These are phyloP conservation scores for Macrobrachium nipponense DNA, from an alignment of 1,140 invertebrate genomes.

Conservation along the genomic window DNA sequence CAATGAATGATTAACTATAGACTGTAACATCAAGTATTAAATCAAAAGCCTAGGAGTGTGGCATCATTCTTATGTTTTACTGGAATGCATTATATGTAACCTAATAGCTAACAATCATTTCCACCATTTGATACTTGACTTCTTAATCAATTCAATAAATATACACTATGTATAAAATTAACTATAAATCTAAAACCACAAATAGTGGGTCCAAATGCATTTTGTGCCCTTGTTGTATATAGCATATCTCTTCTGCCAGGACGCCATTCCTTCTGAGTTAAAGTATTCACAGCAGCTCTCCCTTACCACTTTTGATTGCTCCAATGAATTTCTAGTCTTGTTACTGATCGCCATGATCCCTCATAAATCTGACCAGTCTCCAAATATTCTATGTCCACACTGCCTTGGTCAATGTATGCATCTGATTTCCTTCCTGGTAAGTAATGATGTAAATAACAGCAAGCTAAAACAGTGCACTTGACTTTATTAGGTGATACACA, in stretches of 20 bases:
- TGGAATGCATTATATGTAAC: constrained; percentile 1
- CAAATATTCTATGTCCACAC: constrained; percentile 42
- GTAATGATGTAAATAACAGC: constrained; percentile 42
- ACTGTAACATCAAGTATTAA: constrained; percentile 3
- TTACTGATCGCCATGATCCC: constrained; percentile 40
- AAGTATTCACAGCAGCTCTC: too few relatives aligned
- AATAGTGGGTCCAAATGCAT: too few relatives aligned
- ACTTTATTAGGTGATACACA: constrained; percentile 46
- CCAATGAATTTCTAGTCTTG: constrained; percentile 38
- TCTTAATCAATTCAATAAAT: too few relatives aligned
- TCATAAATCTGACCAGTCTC: constrained; percentile 40
- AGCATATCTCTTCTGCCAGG: constrained; percentile 44
- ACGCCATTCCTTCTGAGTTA: too few relatives aligned
- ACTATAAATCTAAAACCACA: too few relatives aligned
- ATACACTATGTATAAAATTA: too few relatives aligned
- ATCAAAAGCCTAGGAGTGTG: too few relatives aligned
- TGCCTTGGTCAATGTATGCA: constrained; percentile 48
- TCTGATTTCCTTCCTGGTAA: constrained; percentile 39
- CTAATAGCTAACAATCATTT: constrained; percentile 8
- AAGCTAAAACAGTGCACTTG: constrained; percentile 29
- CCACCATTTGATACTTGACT: too few relatives aligned
- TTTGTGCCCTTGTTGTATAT: constrained; percentile 38
- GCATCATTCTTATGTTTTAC: constrained; percentile 4
- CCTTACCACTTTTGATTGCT: constrained; percentile 39
- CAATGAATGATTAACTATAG: constrained; percentile 7